Evolutionary conservation across 2,113 vertebrate species (phyloP), one percentile per base, ranked within the genome.

Genomic region (Clarias macrocephalus): DNA sequence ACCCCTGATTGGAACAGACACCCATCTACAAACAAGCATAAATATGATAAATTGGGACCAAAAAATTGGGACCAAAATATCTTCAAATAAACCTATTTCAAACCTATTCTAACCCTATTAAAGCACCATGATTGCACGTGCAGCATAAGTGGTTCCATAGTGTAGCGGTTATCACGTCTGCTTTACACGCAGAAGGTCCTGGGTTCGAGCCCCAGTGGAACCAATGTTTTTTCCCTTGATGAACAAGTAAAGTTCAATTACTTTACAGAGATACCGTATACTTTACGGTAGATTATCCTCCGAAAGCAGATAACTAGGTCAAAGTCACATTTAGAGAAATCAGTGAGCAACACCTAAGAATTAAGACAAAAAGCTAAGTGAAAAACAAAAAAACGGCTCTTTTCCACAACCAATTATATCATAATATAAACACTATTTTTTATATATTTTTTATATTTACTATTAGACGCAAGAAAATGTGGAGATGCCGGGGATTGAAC

Each of bases 151-250:
- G 89, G 87, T 97, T 98, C 97, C 97, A 97, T 99, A 97, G 97
- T 99, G 98, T 99, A 98, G 97, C 93, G 98, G 97, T 99, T 96
- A 99, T 98, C 97, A 99, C 97, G 96, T 99, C 98, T 98, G 97
- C 97, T 98, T 99, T 98, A 99, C 97, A 97, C 97, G 97, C 97
- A 99, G 98, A 98, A 99, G 97, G 96, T 97, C 97, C 97, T 99
- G 97, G 97, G 97, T 99, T 98, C 97, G 96, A 99, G 96, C 97
- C 98, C 97, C 98, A 99, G 97, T 98, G 97, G 97, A 98, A 97
- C 97, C 97, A 97, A 1, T 0, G 0, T 0, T 25, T 19, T 3
- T n/a, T 48, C 8, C 48, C 5, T 48, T 1, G 7, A 8, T 48
- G 7, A 48, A 48, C 0, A 8, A 8, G 48, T 7, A 8, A 48